phyloP scores from a whole-genome alignment of 2,113 vertebrate genomes.

The Sebastes schlegelii region DNA sequence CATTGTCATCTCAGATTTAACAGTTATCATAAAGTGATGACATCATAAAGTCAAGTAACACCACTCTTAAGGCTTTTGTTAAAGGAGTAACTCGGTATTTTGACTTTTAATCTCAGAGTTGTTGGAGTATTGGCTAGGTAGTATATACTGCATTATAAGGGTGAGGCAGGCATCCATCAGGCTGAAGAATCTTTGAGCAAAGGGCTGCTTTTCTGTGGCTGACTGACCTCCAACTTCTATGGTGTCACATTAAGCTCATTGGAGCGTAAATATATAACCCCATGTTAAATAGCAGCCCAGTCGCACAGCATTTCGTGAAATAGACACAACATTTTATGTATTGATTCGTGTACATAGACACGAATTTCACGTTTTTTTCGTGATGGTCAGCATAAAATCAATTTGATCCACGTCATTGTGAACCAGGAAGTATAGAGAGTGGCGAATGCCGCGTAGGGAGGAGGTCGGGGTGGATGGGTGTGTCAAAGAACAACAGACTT shows the following conservation, averaged over 20 bases:
- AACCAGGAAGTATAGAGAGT: too few species aligned
- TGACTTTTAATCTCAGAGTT: background rate
- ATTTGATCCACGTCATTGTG: too few species aligned
- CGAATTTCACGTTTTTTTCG: too few species aligned
- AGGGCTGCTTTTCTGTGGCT: background rate
- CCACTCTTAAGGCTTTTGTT: slow-evolving; percentile 46
- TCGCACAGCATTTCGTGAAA: too few species aligned
- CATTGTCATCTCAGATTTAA: slow-evolving; percentile 32
- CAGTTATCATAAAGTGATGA: slow-evolving; percentile 8
- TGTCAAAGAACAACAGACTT: too few species aligned
- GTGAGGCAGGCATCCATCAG: background rate
- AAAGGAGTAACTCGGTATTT: slow-evolving; percentile 16
- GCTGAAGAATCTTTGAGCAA: background rate
- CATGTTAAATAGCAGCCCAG: background rate
- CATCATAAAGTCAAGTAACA: slow-evolving; percentile 31
- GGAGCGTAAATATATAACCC: background rate
- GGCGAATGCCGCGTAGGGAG: too few species aligned
- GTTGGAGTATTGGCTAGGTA: background rate
- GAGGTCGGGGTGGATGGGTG: too few species aligned
- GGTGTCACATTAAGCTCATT: background rate
- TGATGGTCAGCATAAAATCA: too few species aligned
- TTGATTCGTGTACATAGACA: too few species aligned
- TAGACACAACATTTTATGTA: too few species aligned
- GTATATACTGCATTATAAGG: background rate
- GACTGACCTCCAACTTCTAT: background rate